Base-by-base conservation (phyloP, 2,888 invertebrate genomes). In the Eupithecia abbreviata region DNA sequence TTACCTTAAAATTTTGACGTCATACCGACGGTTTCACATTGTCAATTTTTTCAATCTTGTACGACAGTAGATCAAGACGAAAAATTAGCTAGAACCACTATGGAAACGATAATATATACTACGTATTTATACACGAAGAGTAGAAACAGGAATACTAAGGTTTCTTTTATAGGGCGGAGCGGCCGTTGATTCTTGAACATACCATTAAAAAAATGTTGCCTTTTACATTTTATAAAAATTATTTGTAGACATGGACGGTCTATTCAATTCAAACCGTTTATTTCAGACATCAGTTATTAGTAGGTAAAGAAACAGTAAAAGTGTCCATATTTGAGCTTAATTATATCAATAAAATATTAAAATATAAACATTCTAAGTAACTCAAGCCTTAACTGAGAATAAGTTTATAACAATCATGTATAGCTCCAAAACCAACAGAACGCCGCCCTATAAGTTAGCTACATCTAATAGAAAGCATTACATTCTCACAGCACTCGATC, bases 391-490 rank as follows among this genome's bases (percentile, higher is more conserved):
- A 66, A 66, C 41, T 66, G 41, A 66, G 66, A 41, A 66, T 15
- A 66, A 42, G 15, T 66, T 66, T 15, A 66, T 2, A 66, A 66
- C 66, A 66, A 41, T 58, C 9, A 65, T 4, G 42, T 66, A 3
- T 66, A 4, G 41, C 15, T 84, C 76, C 82, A 83, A 83, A 86
- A 84, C 74, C 88, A 85, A 91, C 91, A 90, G 91, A 89, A 90
- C 89, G 85, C 83, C 84, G 87, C 84, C 87, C 84, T 86, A 76
- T 82, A 81, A 84, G 82, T 84, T 83, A 89, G 83, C 90, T 87
- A 89, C 85, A 87, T 88, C 90, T 92, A 93, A 88, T 90, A 89
- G 84, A 89, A 93, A 93, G 93, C 92, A 88, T 91, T 86, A 88
- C 92, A 92, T 91, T 90, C 91, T 91, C 91, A 89, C 93, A 86